Evolutionary conservation across 2,888 invertebrate species (phyloP).

Genomic region (Spodoptera picta): DNA sequence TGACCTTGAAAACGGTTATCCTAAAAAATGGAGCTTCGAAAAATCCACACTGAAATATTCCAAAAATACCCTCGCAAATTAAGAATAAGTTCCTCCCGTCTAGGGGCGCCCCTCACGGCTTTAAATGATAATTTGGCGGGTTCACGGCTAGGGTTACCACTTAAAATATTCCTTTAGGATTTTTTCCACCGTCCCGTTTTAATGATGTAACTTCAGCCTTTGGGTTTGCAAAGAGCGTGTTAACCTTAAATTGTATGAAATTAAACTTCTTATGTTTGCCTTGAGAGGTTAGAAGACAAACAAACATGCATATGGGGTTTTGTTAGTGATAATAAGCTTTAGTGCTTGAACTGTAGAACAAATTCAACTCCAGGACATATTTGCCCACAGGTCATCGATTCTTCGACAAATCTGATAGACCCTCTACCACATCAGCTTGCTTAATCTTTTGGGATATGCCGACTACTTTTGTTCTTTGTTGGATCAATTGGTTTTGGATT

Average conservation of each 20-base stretch:
- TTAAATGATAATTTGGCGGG: conserved; percentile 46
- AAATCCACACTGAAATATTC: conserved; percentile 16
- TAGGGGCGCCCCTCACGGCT: conserved; percentile 22
- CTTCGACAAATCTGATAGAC: too few species aligned
- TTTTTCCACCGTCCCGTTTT: conserved; percentile 27
- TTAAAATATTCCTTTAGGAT: conserved; percentile 28
- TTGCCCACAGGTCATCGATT: too few species aligned
- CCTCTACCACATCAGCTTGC: too few species aligned
- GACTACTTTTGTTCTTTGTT: too few species aligned
- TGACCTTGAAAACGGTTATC: conserved; percentile 18
- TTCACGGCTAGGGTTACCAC: conserved; percentile 40
- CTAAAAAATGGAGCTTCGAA: conserved; percentile 24
- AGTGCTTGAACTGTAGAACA: too few species aligned
- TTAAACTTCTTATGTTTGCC: not conserved
- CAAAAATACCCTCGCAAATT: conserved; percentile 39
- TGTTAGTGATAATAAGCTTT: not conserved
- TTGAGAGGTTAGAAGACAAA: not conserved
- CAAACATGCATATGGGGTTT: not conserved
- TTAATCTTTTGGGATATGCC: too few species aligned
- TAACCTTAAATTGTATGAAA: not conserved
- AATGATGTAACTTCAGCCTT: conserved; percentile 37
- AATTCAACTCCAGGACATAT: too few species aligned
- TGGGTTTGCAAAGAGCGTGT: not conserved
- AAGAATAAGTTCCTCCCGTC: conserved; percentile 25
- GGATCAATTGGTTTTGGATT: too few species aligned